phyloP scores from a whole-genome alignment of 2,113 vertebrate species.

The Pangasianodon hypophthalmus region DNA sequence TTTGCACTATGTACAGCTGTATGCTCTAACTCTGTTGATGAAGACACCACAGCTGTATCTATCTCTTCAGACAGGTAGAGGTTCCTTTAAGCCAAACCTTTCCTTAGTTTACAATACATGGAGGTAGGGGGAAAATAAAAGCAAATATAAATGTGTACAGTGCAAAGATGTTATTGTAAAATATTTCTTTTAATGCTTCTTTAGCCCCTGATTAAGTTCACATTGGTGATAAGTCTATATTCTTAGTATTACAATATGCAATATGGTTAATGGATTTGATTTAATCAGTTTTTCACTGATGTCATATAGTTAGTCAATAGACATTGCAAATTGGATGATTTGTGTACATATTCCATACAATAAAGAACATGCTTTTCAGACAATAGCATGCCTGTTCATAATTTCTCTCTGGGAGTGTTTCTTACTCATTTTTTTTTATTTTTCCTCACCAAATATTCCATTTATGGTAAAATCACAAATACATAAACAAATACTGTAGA shows the following conservation, averaged over 20 bases:
- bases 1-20: neutral
- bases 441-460: neutral
- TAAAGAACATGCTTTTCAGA: conserved; percentile 1
- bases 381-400: neutral
- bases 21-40: neutral
- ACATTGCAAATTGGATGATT: neutral
- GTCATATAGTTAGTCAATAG: neutral
- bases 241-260: neutral
- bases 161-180: neutral
- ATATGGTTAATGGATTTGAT: neutral
- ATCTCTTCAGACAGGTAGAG: neutral
- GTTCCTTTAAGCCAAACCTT: neutral
- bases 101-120: neutral
- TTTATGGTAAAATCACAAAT: neutral
- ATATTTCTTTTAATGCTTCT: neutral
- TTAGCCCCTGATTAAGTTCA: neutral
- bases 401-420: neutral
- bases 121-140: neutral
- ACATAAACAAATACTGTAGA: neutral
- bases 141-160: neutral
- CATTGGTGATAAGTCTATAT: neutral
- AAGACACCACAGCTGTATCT: neutral
- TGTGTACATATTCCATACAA: neutral
- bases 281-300: neutral
- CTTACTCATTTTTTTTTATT: neutral